Percentiles rank a stretch among this genome's conserved stretches.
phyloP scores from a whole-genome alignment of 1,140 invertebrate genomes.

The Drosophila ohnishii region DNA sequence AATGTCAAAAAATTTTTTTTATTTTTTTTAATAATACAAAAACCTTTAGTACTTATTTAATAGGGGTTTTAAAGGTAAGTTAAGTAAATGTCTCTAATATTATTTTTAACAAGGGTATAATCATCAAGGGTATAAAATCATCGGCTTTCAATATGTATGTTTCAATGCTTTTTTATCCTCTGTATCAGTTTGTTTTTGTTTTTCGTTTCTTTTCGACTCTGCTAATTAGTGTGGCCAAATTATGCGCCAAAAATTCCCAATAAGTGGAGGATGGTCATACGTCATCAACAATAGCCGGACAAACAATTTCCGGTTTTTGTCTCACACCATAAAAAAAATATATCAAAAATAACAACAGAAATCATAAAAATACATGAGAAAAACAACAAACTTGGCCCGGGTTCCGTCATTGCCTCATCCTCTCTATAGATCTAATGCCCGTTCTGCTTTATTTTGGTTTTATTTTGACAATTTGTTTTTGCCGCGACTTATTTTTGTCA shows the following conservation, averaged over 20 bases:
- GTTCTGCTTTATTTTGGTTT: conserved; percentile 46
- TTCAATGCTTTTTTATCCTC: conserved; percentile 1
- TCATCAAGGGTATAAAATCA: not conserved
- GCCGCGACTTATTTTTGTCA: conserved; percentile 73
- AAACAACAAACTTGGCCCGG: conserved; percentile 30
- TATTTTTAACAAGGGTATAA: too few species aligned
- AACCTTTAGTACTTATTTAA: too few species aligned
- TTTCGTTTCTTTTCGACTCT: conserved; percentile 47
- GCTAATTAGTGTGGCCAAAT: conserved; percentile 78
- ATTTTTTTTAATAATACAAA: not conserved
- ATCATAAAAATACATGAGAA: conserved; percentile 37
- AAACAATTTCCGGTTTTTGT: conserved; percentile 78
- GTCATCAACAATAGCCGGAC: conserved; percentile 77
- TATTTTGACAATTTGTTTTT: conserved; percentile 73
- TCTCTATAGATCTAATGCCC: conserved; percentile 27
- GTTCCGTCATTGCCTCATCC: conserved; percentile 36
- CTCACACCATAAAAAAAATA: conserved; percentile 25
- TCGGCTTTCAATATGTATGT: not conserved
- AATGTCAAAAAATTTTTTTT: not conserved
- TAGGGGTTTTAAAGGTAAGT: too few species aligned
- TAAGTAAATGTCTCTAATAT: too few species aligned
- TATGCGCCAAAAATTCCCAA: conserved; percentile 66
- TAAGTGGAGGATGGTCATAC: conserved; percentile 46
- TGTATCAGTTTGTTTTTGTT: conserved; percentile 34
- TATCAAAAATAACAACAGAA: conserved; percentile 36